Conservation (phyloP, 2,888 invertebrate genomes). For the Heliconius cydno region DNA sequence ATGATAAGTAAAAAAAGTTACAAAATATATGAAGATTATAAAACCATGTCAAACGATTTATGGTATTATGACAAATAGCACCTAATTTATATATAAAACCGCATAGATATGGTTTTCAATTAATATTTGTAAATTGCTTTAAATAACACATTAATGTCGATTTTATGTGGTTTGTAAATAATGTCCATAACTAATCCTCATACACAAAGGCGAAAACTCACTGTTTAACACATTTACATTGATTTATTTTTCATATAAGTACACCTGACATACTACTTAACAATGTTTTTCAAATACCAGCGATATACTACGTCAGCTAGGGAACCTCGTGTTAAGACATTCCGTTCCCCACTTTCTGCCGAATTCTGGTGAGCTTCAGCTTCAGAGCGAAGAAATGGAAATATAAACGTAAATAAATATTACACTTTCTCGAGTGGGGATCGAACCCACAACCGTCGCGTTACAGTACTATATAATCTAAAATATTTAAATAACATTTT, state of each 20-base stretch:
- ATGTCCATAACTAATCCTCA: conserved; percentile 25
- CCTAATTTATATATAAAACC: conserved; percentile 27
- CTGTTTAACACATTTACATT: background rate
- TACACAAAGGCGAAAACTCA: background rate
- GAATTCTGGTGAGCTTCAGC: too few species aligned
- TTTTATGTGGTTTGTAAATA: conserved; percentile 30
- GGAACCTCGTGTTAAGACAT: too few species aligned
- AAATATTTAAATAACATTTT: background rate
- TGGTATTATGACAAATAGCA: conserved; percentile 19
- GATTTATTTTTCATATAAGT: background rate
- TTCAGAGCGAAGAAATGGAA: too few species aligned
- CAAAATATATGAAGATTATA: background rate
- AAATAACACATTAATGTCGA: conserved; percentile 33
- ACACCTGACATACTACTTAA: background rate
- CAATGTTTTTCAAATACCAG: too few species aligned
- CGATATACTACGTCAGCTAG: too few species aligned
- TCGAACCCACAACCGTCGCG: too few species aligned
- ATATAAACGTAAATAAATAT: too few species aligned
- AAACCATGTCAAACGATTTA: conserved; percentile 10
- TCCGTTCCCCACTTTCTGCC: too few species aligned
- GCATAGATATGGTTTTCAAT: conserved; percentile 26
- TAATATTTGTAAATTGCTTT: conserved; percentile 33
- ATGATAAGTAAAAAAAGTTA: conserved; percentile 3
- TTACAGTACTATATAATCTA: too few species aligned
- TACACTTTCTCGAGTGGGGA: too few species aligned